Percentiles rank a stretch among this genome's conserved stretches.
Evolutionary conservation across 2,797 vertebrate species (phyloP).

Genomic region (Sardinella longiceps): DNA sequence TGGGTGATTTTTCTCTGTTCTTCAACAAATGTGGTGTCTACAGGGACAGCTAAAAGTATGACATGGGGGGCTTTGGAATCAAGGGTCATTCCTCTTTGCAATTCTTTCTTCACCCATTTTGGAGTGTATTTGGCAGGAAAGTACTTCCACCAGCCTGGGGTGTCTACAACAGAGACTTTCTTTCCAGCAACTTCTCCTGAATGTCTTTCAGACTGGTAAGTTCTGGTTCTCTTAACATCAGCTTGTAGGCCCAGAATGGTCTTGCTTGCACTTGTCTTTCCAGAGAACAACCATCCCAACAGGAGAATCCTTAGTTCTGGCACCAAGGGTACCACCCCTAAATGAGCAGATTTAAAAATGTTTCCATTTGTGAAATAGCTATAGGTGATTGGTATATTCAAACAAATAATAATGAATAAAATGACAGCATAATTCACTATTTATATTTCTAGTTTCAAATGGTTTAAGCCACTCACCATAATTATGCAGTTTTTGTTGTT

Average conservation of each 20-base stretch:
- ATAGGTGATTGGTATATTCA: no score
- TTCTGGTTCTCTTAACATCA: not conserved
- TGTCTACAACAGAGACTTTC: not conserved
- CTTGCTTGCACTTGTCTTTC: not conserved
- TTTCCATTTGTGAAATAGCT: no score
- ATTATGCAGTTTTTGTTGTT: no score
- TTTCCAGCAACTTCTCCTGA: not conserved
- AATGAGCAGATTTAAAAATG: no score
- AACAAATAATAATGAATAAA: no score
- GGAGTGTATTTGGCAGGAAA: not conserved
- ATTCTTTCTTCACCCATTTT: not conserved
- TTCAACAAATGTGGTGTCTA: not conserved
- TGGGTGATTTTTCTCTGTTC: not conserved
- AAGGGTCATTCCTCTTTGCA: not conserved
- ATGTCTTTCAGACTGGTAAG: not conserved
- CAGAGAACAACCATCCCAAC: not conserved
- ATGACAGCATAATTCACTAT: no score
- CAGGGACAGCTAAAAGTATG: not conserved
- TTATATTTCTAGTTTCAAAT: no score
- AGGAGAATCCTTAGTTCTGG: not conserved
- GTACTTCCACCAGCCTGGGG: constrained; percentile 8
- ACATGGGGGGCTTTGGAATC: not conserved
- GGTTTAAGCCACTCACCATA: no score
- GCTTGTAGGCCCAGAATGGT: not conserved
- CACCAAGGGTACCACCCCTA: not conserved